Base-by-base conservation (phyloP, 1,140 invertebrate genomes). In the Pemphigus obesinymphae region DNA sequence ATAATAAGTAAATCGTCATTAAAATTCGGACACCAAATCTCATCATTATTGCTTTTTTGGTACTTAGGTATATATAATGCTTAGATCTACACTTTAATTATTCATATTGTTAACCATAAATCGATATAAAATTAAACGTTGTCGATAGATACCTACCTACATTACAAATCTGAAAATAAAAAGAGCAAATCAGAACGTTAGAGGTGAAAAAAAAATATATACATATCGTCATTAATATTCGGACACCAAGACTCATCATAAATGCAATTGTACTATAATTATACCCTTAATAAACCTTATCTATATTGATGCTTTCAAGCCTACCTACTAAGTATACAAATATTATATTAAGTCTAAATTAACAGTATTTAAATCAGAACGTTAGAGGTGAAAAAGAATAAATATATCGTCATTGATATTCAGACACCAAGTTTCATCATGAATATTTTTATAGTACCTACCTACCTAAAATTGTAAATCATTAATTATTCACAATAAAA, bases 361-460 rank as follows among this genome's bases (percentile, higher is more conserved):
- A 31, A 7, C 40, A 63, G n/a, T n/a, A n/a, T n/a, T n/a, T n/a
- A n/a, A 10, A 63, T 86, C 85, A 86, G 85, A 82, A 86, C 85
- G 85, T 86, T 86, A 85, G 85, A 86, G 85, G 86, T 86, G 85
- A 86, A 85, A 68, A 55, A 70, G n/a, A 40, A 48, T 43, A 13
- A 43, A 82, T 83, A n/a, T n/a, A 78, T 84, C 83, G 58, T 82
- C 85, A 84, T 20, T 4, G 45, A 53, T 50, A 55, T 55, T 83
- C 81, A 81, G 82, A 50, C 3, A 2, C n/a, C n/a, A 11, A 0
- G 17, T 31, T 45, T 50, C 68, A 72, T 72, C 68, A 29, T 50
- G 29, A 50, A 48, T 73, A 58, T 58, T 26, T 55, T 26, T n/a
- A n/a, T n/a, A n/a, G n/a, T n/a, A n/a, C n/a, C n/a, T n/a, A n/a